phyloP scores from a whole-genome alignment of 2,797 vertebrate genomes.

The Neosilurus hyrtlii region DNA sequence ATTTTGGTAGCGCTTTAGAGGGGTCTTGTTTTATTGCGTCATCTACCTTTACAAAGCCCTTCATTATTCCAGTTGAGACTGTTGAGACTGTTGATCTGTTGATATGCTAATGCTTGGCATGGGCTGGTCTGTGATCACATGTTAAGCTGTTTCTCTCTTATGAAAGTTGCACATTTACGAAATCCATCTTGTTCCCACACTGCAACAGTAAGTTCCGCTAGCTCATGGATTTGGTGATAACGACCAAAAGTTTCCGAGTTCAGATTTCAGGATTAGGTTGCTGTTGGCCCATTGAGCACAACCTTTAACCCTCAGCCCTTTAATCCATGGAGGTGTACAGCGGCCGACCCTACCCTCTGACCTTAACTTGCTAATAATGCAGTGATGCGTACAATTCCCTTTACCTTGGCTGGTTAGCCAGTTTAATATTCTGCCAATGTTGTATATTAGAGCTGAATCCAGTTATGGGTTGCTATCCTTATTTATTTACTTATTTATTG shows the following conservation, averaged over 20 bases:
- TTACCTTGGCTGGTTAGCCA: background rate
- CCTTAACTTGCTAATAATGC: background rate
- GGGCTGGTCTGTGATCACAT: background rate
- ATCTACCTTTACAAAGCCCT: background rate
- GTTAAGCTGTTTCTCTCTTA: background rate
- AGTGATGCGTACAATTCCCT: background rate
- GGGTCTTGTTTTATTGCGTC: background rate
- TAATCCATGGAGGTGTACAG: background rate
- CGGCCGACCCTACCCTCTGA: no score
- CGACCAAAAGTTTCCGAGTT: background rate
- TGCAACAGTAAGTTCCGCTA: background rate
- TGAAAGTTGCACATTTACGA: background rate
- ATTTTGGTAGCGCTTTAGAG: slow-evolving; percentile 7
- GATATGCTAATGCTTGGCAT: background rate
- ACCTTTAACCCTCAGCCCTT: background rate
- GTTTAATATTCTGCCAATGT: background rate
- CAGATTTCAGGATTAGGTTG: background rate
- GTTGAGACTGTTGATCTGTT: background rate
- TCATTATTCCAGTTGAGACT: background rate
- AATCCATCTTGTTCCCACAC: background rate
- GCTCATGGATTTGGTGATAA: background rate
- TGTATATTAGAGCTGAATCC: background rate
- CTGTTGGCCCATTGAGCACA: background rate
- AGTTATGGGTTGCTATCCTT: background rate
- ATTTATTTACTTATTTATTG: no score